Conservation (phyloP, 2,888 invertebrate genomes). For the Lottia scabra region DNA sequence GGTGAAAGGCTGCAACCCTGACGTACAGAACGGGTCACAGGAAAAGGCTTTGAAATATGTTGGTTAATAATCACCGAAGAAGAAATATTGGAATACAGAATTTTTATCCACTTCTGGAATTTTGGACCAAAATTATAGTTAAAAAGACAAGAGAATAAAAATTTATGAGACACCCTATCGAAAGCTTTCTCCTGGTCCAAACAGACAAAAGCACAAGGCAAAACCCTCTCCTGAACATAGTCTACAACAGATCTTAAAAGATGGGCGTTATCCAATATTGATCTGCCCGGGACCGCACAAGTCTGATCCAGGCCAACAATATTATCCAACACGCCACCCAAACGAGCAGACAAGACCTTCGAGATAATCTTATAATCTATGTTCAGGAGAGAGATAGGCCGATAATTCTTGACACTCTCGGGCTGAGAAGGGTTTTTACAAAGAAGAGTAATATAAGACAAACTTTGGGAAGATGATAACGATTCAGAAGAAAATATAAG, state of each 20-base stretch:
- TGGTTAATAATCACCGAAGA: no score
- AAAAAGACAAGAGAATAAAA: no score
- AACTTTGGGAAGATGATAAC: conserved; percentile 20
- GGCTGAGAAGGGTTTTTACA: conserved; percentile 34
- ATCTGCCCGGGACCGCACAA: conserved; percentile 34
- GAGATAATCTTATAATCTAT: conserved; percentile 39
- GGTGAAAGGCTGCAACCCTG: no score
- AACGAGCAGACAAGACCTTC: conserved; percentile 31
- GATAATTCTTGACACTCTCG: conserved; percentile 30
- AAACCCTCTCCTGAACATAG: conserved; percentile 34
- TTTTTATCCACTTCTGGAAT: no score
- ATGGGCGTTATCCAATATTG: conserved; percentile 41
- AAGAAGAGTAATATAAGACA: conserved; percentile 26
- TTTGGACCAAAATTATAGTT: no score
- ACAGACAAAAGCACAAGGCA: conserved; percentile 31
- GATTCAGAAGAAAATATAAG: conserved; percentile 17
- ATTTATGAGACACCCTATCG: conserved; percentile 34
- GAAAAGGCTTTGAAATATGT: no score
- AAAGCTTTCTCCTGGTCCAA: conserved; percentile 45
- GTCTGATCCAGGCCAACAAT: conserved; percentile 36
- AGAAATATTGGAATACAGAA: no score
- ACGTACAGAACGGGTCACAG: no score
- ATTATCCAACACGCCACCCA: conserved; percentile 33
- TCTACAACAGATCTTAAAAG: conserved; percentile 32
- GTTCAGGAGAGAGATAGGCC: conserved; percentile 41